phyloP scores from a whole-genome alignment of 2,888 invertebrate genomes.

The Caenorhabditis becei region DNA sequence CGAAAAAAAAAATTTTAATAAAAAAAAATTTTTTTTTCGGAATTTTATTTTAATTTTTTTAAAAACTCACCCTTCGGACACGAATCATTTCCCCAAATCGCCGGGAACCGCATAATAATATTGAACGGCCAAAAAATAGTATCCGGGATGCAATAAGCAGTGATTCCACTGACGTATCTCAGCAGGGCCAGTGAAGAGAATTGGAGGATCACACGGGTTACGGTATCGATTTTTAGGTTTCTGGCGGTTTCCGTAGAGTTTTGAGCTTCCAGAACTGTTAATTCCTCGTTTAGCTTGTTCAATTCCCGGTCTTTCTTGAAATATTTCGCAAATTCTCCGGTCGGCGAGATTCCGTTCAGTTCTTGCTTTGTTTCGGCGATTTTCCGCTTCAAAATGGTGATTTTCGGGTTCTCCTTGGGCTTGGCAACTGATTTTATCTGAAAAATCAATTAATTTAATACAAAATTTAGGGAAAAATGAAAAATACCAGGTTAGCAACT shows the following conservation, averaged over 20 bases:
- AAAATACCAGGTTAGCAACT: conserved; percentile 17
- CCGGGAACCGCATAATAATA: conserved; percentile 61
- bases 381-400: conserved; percentile 34
- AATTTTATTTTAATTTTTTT: no score
- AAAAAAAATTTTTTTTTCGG: background rate
- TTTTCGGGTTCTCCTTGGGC: conserved; percentile 17
- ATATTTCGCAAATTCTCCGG: conserved; percentile 61
- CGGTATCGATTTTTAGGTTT: conserved; percentile 58
- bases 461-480: background rate
- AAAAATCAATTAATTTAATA: conserved; percentile 7
- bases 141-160: conserved; percentile 64
- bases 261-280: conserved; percentile 31
- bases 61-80: conserved; percentile 52
- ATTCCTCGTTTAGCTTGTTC: conserved; percentile 59
- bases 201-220: conserved; percentile 38
- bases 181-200: conserved; percentile 30
- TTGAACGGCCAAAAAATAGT: conserved; percentile 66
- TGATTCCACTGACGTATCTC: conserved; percentile 42
- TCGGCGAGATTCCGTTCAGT: conserved; percentile 61
- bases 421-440: conserved; percentile 35
- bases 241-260: conserved; percentile 18
- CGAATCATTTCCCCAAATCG: conserved; percentile 52
- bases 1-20: background rate
- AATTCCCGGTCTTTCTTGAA: conserved; percentile 67
- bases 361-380: conserved; percentile 33